A percentile compares a stretch with the other conserved stretches of the same genome.
Conservation (phyloP, 2,113 vertebrate genomes). For the Falco punctatus region DNA sequence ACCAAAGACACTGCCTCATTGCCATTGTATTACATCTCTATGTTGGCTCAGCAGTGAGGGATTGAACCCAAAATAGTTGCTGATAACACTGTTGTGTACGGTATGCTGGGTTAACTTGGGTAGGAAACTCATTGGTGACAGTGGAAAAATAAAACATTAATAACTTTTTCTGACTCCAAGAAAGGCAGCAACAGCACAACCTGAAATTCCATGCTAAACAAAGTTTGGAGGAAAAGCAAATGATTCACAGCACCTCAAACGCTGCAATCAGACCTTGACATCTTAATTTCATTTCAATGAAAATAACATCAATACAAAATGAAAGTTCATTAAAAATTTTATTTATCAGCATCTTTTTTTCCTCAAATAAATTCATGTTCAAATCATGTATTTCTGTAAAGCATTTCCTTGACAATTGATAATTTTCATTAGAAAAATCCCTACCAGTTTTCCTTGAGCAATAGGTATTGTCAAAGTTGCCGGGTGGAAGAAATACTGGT, state of each 20-base stretch:
- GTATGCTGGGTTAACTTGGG: background rate
- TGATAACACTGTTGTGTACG: background rate
- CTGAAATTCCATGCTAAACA: background rate
- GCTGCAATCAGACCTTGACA: accelerated
- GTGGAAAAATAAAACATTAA: background rate
- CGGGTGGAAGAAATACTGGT: background rate
- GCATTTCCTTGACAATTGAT: background rate
- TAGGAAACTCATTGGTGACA: background rate
- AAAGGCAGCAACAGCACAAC: background rate
- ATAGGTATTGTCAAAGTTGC: background rate
- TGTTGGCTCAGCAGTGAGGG: background rate
- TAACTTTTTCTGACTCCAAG: background rate
- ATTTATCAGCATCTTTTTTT: background rate
- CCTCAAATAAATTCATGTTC: background rate
- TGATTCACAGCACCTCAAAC: accelerated
- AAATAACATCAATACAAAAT: background rate
- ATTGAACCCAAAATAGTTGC: background rate
- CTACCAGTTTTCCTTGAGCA: background rate
- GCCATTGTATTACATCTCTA: too few relatives aligned
- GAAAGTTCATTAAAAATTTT: background rate
- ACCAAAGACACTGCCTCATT: background rate
- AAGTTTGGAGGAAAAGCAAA: background rate
- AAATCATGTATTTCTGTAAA: background rate
- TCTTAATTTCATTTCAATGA: background rate
- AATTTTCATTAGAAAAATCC: background rate